Conservation (phyloP, 1,140 invertebrate genomes). For the Neuroterus valhalla region DNA sequence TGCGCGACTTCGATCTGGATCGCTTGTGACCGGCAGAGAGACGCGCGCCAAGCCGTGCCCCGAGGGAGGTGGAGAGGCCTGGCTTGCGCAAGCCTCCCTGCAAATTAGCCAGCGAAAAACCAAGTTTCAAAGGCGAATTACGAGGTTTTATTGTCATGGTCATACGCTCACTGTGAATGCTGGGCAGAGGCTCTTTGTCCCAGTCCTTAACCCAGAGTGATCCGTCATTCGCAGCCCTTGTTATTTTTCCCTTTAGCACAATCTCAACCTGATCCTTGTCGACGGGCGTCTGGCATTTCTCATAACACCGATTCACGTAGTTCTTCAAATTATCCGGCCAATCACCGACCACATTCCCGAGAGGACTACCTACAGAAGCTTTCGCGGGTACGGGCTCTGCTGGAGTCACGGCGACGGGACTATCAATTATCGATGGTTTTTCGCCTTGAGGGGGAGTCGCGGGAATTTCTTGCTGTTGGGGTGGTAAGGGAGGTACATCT, state of each 20-base stretch:
- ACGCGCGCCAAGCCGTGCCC: slow-evolving; percentile 75
- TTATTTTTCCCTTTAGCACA: slow-evolving; percentile 94
- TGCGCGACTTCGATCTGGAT: slow-evolving; percentile 51
- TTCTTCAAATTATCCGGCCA: slow-evolving; percentile 86
- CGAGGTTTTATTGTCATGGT: slow-evolving; percentile 77
- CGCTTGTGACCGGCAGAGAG: slow-evolving; percentile 69
- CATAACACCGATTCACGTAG: slow-evolving; percentile 94
- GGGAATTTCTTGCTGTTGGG: slow-evolving; percentile 35
- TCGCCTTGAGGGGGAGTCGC: slow-evolving; percentile 53
- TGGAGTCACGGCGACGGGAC: background rate
- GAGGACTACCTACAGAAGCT: slow-evolving; percentile 57
- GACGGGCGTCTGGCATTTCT: slow-evolving; percentile 88
- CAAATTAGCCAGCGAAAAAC: slow-evolving; percentile 49
- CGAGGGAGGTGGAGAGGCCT: slow-evolving; percentile 75
- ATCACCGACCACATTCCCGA: slow-evolving; percentile 70
- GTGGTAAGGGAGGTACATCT: slow-evolving; percentile 77
- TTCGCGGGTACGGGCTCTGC: slow-evolving; percentile 34
- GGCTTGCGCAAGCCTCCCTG: slow-evolving; percentile 66
- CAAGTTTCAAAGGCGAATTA: slow-evolving; percentile 54
- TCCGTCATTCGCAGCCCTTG: slow-evolving; percentile 88
- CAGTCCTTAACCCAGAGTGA: slow-evolving; percentile 93
- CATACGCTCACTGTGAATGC: slow-evolving; percentile 85
- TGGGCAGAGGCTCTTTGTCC: slow-evolving; percentile 92
- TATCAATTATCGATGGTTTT: slow-evolving; percentile 37
- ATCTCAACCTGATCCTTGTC: slow-evolving; percentile 96